phyloP scores from a whole-genome alignment of 2,888 invertebrate species.

The Epinotia demarniana region DNA sequence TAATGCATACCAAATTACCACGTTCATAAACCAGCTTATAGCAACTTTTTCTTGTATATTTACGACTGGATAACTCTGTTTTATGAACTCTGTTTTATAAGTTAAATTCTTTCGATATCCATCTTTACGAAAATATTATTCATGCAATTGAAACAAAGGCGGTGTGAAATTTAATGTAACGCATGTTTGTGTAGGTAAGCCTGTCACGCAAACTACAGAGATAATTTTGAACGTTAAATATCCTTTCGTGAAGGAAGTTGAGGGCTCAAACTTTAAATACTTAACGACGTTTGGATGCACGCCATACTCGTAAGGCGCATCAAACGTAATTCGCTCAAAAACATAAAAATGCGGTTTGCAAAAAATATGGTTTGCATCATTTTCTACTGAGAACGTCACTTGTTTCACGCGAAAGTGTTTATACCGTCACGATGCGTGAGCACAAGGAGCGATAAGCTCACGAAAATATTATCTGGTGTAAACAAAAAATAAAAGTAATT shows the following conservation, averaged over 20 bases:
- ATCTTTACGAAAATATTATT: constrained; percentile 58
- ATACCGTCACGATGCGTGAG: constrained; percentile 73
- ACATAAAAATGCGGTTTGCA: constrained; percentile 15
- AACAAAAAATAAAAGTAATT: constrained; percentile 76
- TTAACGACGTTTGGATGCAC: constrained; percentile 69
- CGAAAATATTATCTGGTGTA: constrained; percentile 74
- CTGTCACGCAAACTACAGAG: constrained; percentile 63
- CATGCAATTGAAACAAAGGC: constrained; percentile 62
- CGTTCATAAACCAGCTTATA: constrained; percentile 34
- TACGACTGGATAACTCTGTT: constrained; percentile 28
- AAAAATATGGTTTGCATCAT: constrained; percentile 28
- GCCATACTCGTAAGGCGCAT: constrained; percentile 49
- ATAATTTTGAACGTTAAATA: constrained; percentile 60
- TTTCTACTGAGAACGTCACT: constrained; percentile 45
- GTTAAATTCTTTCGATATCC: constrained; percentile 60
- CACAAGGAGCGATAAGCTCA: constrained; percentile 74
- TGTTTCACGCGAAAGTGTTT: constrained; percentile 68
- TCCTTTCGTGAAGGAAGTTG: constrained; percentile 75
- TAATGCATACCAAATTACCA: constrained; percentile 45
- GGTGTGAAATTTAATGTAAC: constrained; percentile 57
- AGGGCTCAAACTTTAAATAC: constrained; percentile 66
- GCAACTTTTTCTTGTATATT: constrained; percentile 38
- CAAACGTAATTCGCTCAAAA: constrained; percentile 38
- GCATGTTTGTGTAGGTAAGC: constrained; percentile 55
- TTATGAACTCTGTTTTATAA: constrained; percentile 44